A percentile compares a stretch with the other conserved stretches of the same genome.
These are phyloP conservation scores for Liasis olivaceus DNA, from an alignment of 2,797 vertebrate species.

Conservation along the genomic window DNA sequence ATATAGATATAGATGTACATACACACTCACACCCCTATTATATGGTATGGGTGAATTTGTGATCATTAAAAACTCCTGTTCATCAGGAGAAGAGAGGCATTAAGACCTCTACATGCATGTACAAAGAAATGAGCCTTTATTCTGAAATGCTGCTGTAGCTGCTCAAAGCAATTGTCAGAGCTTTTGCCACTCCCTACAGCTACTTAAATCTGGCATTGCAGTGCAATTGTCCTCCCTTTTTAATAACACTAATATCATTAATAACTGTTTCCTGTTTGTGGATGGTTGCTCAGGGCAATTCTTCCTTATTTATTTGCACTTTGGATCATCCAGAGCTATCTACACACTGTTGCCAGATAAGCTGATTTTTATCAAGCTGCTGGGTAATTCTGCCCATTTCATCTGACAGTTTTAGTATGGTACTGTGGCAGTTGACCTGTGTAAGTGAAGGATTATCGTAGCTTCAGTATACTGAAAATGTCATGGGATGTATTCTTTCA, in stretches of 20 bases:
- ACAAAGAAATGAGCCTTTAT: background rate
- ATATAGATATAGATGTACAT: too few species aligned
- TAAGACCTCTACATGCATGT: background rate
- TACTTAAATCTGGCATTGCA: slow-evolving; percentile 6
- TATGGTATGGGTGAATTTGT: background rate
- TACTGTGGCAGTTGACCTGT: slow-evolving; percentile 49
- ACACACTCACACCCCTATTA: background rate
- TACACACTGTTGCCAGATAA: slow-evolving; percentile 53
- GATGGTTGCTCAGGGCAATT: slow-evolving; percentile 23
- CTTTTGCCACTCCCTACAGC: slow-evolving; percentile 3
- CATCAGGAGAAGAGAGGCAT: background rate
- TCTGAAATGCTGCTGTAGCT: slow-evolving; percentile 18
- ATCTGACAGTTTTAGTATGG: slow-evolving; percentile 52
- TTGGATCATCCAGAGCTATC: slow-evolving; percentile 45
- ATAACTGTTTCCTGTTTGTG: background rate
- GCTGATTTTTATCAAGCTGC: slow-evolving; percentile 64
- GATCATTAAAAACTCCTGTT: background rate
- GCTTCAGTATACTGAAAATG: slow-evolving; percentile 33
- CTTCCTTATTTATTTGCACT: slow-evolving; percentile 33
- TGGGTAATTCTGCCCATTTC: slow-evolving; percentile 57
- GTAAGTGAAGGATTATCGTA: slow-evolving; percentile 46
- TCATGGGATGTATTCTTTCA: slow-evolving; percentile 45
- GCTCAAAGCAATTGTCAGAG: slow-evolving; percentile 13
- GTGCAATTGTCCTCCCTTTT: background rate
- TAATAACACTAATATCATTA: background rate